phyloP scores from a whole-genome alignment of 2,888 invertebrate species.

The Polyommatus icarus region DNA sequence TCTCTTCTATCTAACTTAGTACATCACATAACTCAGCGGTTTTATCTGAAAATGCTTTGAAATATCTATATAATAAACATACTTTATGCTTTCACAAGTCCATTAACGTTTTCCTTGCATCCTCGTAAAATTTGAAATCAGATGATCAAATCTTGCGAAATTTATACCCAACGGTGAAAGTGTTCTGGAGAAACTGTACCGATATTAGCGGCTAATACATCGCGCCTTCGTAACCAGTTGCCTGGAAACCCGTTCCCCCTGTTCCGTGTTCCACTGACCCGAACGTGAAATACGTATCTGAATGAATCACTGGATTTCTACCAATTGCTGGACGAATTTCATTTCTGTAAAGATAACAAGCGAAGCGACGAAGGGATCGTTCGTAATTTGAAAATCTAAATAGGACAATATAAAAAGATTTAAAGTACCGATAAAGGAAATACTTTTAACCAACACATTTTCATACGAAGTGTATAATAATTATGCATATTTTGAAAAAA shows the following conservation, averaged over 20 bases:
- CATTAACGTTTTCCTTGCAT: conserved; percentile 1
- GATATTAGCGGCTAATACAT: conserved; percentile 13
- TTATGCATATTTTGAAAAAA: too few species aligned
- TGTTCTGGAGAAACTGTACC: conserved; percentile 34
- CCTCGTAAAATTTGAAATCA: not conserved
- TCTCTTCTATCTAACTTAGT: too few species aligned
- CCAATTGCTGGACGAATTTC: not conserved
- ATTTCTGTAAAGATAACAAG: not conserved
- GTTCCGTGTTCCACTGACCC: conserved; percentile 42
- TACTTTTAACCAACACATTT: too few species aligned
- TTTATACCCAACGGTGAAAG: conserved; percentile 35
- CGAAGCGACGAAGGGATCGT: not conserved
- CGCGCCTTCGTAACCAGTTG: conserved; percentile 37
- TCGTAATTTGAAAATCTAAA: too few species aligned
- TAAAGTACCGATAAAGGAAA: too few species aligned
- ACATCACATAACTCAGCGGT: not conserved
- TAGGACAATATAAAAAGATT: too few species aligned
- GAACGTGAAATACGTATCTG: conserved; percentile 40
- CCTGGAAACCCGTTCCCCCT: conserved; percentile 39
- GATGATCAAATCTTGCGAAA: not conserved
- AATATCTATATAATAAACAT: not conserved
- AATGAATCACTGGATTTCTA: conserved; percentile 38
- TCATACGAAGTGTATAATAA: too few species aligned
- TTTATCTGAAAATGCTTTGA: not conserved
- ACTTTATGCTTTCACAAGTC: not conserved